These are phyloP conservation scores for Morinoia aosen DNA, from an alignment of 2,888 invertebrate genomes.

Conservation along the genomic window DNA sequence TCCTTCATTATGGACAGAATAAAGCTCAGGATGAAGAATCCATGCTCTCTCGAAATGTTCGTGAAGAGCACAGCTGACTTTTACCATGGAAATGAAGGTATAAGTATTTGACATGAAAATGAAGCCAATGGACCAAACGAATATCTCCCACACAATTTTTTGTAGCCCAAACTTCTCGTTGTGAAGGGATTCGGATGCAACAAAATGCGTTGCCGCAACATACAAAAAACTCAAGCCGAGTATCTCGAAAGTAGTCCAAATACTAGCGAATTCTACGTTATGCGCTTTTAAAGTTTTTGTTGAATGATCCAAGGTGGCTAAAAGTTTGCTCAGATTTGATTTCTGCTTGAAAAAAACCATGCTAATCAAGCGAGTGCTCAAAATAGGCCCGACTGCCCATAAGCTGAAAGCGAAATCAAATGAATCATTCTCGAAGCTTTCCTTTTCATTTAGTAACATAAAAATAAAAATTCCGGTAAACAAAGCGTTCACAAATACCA, in stretches of 20 bases:
- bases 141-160: not conserved
- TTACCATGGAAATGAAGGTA: not conserved
- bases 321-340: not conserved
- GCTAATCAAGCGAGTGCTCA: not conserved
- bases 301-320: not conserved
- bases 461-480: not conserved
- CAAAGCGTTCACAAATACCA: not conserved
- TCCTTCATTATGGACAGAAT: not conserved
- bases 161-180: not conserved
- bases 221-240: not conserved
- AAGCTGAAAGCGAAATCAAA: not conserved
- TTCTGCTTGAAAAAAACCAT: not conserved
- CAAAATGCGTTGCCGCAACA: not conserved
- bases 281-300: not conserved
- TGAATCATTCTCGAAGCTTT: not conserved
- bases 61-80: not conserved
- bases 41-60: not conserved
- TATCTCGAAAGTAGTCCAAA: not conserved
- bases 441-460: not conserved
- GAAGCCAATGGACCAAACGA: not conserved
- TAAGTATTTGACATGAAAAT: not conserved
- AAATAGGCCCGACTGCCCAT: not conserved
- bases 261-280: not conserved
- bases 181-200: not conserved
- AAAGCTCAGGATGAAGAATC: not conserved